phyloP scores from a whole-genome alignment of 2,797 vertebrate genomes.

The Rhodeus uyekii region DNA sequence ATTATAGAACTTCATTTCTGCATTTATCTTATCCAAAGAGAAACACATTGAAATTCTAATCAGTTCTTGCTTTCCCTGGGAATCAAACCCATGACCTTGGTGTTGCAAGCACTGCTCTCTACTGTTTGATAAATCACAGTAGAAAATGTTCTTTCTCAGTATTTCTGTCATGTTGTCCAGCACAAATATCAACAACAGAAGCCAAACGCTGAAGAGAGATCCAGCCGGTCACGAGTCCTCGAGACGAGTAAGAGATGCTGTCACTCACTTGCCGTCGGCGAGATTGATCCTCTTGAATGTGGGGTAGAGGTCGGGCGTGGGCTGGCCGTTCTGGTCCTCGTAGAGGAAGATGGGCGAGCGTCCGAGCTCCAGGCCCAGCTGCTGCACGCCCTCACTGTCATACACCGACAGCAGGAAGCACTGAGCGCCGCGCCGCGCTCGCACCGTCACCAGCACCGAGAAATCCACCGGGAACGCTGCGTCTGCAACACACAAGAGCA shows the following conservation, averaged over 20 bases:
- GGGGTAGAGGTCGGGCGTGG: conserved; percentile 90
- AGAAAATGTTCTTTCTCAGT: too few species aligned
- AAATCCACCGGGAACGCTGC: conserved; percentile 87
- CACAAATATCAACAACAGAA: too few species aligned
- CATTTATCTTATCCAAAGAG: too few species aligned
- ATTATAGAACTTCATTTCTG: too few species aligned
- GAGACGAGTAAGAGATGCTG: not conserved
- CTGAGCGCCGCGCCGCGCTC: conserved; percentile 88
- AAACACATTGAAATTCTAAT: too few species aligned
- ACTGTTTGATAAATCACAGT: too few species aligned
- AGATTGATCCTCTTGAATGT: conserved; percentile 90
- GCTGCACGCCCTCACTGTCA: conserved; percentile 86
- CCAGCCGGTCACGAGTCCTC: not conserved
- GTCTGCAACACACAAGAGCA: conserved; percentile 73
- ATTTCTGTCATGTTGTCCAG: too few species aligned
- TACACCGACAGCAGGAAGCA: conserved; percentile 93
- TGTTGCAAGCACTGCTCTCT: too few species aligned
- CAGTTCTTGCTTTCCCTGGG: too few species aligned
- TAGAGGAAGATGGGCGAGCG: conserved; percentile 93
- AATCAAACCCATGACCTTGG: too few species aligned
- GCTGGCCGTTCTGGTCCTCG: conserved; percentile 90
- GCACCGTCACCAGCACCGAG: conserved; percentile 91
- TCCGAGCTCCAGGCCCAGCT: conserved; percentile 90
- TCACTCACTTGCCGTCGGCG: conserved; percentile 92
- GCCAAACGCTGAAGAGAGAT: too few species aligned